A percentile compares a stretch with the other conserved stretches of the same genome.
Evolutionary conservation across 2,113 vertebrate genomes (phyloP).

Genomic region (Petaurus breviceps): DNA sequence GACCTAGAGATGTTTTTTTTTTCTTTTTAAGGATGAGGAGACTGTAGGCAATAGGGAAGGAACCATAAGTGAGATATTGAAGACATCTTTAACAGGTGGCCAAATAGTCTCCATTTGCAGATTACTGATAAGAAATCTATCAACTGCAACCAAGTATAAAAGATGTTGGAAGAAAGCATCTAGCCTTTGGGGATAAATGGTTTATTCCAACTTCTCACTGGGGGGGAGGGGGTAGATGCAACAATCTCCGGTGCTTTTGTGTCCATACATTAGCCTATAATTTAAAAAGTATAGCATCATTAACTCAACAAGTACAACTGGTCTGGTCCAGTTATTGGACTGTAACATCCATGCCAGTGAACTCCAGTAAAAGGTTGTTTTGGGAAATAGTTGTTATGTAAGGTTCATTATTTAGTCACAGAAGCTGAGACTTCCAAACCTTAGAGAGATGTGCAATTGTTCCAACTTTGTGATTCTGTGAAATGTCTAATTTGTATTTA

Average conservation of each 20-base stretch:
- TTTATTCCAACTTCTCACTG: neutral
- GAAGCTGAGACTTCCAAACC: neutral
- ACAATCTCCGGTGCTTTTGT: neutral
- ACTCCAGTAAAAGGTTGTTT: neutral
- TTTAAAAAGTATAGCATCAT: neutral
- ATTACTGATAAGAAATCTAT: neutral
- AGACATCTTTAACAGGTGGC: neutral
- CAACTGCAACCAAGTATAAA: neutral
- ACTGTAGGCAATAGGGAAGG: neutral
- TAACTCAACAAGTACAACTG: neutral
- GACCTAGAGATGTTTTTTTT: neutral
- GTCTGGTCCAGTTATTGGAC: neutral
- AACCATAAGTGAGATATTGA: neutral
- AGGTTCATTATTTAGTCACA: neutral
- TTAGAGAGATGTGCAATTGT: neutral
- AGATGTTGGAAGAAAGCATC: neutral
- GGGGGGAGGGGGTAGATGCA: neutral
- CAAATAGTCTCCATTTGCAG: neutral
- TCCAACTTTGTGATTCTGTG: neutral
- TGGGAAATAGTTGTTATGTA: neutral
- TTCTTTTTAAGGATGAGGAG: neutral
- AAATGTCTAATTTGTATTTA: neutral
- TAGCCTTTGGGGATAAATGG: neutral
- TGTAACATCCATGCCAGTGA: neutral
- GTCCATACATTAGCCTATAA: neutral